These are phyloP conservation scores for Pagrus major DNA, from an alignment of 2,113 vertebrate species.

Conservation along the genomic window DNA sequence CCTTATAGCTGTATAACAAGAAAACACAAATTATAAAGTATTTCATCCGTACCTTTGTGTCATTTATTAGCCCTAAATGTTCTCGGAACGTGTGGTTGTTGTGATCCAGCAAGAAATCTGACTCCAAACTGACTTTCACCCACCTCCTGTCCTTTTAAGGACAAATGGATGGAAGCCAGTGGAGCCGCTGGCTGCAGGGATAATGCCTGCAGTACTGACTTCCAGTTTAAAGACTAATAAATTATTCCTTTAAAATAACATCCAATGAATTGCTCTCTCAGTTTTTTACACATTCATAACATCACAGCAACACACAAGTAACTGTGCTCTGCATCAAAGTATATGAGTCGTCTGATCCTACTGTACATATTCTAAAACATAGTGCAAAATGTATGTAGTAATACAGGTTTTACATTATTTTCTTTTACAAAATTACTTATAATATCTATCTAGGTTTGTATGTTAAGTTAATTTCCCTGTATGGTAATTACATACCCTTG, in stretches of 20 bases:
- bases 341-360: not conserved
- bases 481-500: not conserved
- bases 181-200: not conserved
- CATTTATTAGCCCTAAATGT: not conserved
- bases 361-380: not conserved
- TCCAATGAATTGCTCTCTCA: not conserved
- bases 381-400: not conserved
- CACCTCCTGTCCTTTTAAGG: not conserved
- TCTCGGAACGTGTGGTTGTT: not conserved
- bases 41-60: not conserved
- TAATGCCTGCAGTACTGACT: not conserved
- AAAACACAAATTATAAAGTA: not conserved
- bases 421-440: not conserved
- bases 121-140: constrained; percentile 10
- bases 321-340: not conserved
- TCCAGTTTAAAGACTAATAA: not conserved
- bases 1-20: not conserved
- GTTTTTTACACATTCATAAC: not conserved
- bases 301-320: not conserved
- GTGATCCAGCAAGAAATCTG: not conserved
- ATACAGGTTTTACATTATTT: not conserved
- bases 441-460: not conserved
- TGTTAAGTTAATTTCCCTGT: not conserved
- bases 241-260: not conserved
- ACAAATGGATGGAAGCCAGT: not conserved